Evolutionary conservation across 2,888 invertebrate species (phyloP).

Genomic region (Drosophila kuntzei): DNA sequence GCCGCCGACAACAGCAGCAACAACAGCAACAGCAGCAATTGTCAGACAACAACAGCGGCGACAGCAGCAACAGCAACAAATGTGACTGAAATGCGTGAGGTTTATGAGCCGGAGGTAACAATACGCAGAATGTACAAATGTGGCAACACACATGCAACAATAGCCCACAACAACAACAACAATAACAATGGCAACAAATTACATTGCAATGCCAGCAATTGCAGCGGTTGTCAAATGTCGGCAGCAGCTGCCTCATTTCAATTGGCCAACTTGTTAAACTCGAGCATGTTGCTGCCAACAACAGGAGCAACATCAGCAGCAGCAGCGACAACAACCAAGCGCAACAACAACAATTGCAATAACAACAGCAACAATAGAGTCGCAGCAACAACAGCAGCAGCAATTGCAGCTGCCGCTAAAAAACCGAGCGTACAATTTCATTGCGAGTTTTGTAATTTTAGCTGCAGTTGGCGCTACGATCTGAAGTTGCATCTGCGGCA

Average conservation of each 20-base stretch:
- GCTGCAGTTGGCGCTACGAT: constrained; percentile 86
- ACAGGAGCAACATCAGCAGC: constrained; percentile 46
- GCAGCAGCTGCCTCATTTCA: constrained; percentile 83
- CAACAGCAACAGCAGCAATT: constrained; percentile 23
- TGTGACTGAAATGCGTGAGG: constrained; percentile 57
- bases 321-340: constrained; percentile 9
- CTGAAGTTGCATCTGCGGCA: constrained; percentile 85
- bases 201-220: constrained; percentile 64
- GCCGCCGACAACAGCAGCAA: constrained; percentile 30
- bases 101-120: constrained; percentile 84
- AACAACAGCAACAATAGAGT: constrained; percentile 26
- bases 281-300: constrained; percentile 78
- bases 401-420: constrained; percentile 63
- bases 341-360: constrained; percentile 36
- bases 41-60: constrained; percentile 30
- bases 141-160: constrained; percentile 58
- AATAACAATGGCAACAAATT: constrained; percentile 44
- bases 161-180: constrained; percentile 26
- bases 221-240: constrained; percentile 83
- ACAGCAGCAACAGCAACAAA: constrained; percentile 19
- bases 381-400: constrained; percentile 23
- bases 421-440: constrained; percentile 82
- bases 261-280: constrained; percentile 83
- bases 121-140: constrained; percentile 85
- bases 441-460: constrained; percentile 85